phyloP scores from a whole-genome alignment of 2,888 invertebrate genomes.

The Dicyrtomina minuta region DNA sequence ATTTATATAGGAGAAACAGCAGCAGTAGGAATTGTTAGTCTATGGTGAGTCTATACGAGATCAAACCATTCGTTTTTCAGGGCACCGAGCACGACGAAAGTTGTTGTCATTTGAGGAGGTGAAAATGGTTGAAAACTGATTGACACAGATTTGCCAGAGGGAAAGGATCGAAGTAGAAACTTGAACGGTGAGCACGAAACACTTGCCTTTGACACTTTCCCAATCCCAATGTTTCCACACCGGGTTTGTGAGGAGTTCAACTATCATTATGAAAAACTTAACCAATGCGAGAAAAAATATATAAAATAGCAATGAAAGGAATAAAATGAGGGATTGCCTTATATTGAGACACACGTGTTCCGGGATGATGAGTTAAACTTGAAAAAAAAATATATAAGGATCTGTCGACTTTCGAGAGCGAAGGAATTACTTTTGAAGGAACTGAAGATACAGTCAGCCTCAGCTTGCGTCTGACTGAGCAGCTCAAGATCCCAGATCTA shows the following conservation, averaged over 20 bases:
- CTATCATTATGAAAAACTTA: conserved; percentile 27
- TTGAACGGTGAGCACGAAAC: conserved; percentile 10
- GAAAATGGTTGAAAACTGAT: conserved; percentile 22
- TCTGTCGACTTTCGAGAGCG: too few relatives aligned
- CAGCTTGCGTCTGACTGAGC: not conserved
- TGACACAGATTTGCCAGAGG: conserved; percentile 10
- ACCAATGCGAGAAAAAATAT: not conserved
- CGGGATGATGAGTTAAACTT: not conserved
- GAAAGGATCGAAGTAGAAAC: not conserved
- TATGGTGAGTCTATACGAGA: too few relatives aligned
- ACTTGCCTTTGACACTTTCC: conserved; percentile 33
- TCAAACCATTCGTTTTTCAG: conserved; percentile 46
- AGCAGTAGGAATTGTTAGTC: too few relatives aligned
- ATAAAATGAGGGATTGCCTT: too few relatives aligned
- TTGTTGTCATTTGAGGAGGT: conserved; percentile 1
- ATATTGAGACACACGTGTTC: conserved; percentile 7
- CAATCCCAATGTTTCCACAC: conserved; percentile 34
- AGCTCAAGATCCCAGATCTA: conserved; percentile 4
- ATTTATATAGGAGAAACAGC: too few relatives aligned
- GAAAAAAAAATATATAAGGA: too few relatives aligned
- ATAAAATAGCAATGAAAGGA: too few relatives aligned
- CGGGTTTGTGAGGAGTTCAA: conserved; percentile 22
- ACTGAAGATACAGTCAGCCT: too few relatives aligned
- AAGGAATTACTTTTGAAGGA: too few relatives aligned
- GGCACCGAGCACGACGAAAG: conserved; percentile 37